Evolutionary conservation across 2,888 invertebrate genomes (phyloP).

Genomic region (Ichneumoninae sp.): DNA sequence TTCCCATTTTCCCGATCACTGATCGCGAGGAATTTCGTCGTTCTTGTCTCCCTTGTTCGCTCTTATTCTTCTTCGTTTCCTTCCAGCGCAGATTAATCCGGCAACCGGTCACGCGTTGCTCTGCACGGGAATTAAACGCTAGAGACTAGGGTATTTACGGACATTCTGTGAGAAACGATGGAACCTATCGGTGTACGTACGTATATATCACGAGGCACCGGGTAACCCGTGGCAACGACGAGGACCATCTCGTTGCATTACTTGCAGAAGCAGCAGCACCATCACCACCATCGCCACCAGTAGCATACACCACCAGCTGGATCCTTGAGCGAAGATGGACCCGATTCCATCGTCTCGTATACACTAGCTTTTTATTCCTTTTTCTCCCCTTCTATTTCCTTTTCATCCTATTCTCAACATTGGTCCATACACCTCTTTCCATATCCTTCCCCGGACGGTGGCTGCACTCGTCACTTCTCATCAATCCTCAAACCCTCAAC

Average conservation of each 20-base stretch:
- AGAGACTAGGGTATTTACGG: constrained; percentile 41
- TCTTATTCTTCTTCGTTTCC: constrained; percentile 9
- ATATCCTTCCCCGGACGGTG: not conserved
- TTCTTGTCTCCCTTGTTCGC: not conserved
- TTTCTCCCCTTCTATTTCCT: constrained; percentile 12
- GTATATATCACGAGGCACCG: not conserved
- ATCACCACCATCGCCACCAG: not conserved
- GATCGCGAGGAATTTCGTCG: not conserved
- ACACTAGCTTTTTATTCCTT: constrained; percentile 25
- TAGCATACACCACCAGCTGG: constrained; percentile 20
- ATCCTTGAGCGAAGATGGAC: constrained; percentile 42
- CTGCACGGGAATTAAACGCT: constrained; percentile 45
- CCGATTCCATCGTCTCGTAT: constrained; percentile 42
- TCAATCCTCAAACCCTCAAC: constrained; percentile 15
- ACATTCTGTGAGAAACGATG: constrained; percentile 35
- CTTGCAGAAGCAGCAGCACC: constrained; percentile 8
- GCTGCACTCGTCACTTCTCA: not conserved
- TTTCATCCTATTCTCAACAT: constrained; percentile 11
- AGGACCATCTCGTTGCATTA: constrained; percentile 23
- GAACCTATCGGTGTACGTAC: constrained; percentile 2
- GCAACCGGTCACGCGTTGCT: constrained; percentile 28
- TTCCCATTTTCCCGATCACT: not conserved
- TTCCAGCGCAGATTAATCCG: constrained; percentile 44
- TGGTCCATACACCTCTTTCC: not conserved
- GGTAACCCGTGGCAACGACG: constrained; percentile 49